phyloP scores from a whole-genome alignment of 2,113 vertebrate genomes.

The Phaetusa simplex region DNA sequence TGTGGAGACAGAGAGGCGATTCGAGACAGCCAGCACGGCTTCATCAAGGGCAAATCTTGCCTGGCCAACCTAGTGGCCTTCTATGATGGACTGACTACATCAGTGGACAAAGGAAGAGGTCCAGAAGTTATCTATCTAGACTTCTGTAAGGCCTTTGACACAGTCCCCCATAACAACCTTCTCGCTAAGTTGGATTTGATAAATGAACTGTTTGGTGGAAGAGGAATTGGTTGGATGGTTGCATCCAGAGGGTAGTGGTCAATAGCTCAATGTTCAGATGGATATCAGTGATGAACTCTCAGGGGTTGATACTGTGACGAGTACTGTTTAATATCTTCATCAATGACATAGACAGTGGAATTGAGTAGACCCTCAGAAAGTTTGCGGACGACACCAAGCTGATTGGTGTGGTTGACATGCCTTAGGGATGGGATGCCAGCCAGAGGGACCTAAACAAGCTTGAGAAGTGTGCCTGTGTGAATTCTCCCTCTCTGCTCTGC shows the following conservation, averaged over 20 bases:
- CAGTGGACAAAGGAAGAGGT: background rate
- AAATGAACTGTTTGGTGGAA: background rate
- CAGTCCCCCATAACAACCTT: background rate
- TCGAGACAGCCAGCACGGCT: background rate
- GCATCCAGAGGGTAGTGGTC: background rate
- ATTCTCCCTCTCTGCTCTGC: background rate
- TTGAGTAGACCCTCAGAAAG: background rate
- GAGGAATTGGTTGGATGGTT: background rate
- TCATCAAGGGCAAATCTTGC: background rate
- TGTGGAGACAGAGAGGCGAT: background rate
- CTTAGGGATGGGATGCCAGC: background rate
- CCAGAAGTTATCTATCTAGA: background rate
- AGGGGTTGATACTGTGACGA: too few species aligned
- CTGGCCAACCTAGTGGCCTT: background rate
- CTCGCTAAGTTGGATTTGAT: background rate
- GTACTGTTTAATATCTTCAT: background rate
- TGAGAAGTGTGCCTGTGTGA: background rate
- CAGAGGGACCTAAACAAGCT: background rate
- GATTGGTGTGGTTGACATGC: background rate
- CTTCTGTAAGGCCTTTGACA: background rate
- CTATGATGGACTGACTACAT: background rate
- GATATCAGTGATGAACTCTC: background rate
- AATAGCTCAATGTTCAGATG: background rate
- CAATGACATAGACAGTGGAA: background rate
- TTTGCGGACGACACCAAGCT: background rate